Evolutionary conservation across 2,113 vertebrate genomes (phyloP), one percentile per base, ranked within the genome.

Genomic region (Phaethornis superciliosus): DNA sequence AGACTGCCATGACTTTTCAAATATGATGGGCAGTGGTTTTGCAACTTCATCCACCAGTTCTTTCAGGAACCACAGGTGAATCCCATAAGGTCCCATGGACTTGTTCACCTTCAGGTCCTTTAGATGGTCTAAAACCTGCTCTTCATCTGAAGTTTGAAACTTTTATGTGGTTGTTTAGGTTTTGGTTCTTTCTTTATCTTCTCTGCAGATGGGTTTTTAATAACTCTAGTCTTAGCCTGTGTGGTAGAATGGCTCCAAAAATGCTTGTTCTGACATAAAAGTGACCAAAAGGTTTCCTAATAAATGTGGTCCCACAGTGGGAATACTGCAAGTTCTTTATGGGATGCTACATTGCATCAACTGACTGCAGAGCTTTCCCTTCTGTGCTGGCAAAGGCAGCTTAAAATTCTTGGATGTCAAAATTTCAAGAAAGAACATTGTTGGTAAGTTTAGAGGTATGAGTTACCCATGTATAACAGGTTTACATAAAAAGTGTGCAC

Each of bases 331-430:
- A 16, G 22, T 54, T 69, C 54, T 62, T 42, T 6, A 3, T 21
- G 42, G 60, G 26, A 10, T 56, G 21, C 17, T 55, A 4, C 0
- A 0, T 32, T 63, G 33, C 27, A 12, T 62, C 40, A 58, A 0
- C 35, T 42, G 55, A 9, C 35, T 6, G 2, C 0, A 0, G 4
- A 68, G 65, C 14, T 10, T 22, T 77, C 26, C 33, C n/a, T 58
- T 70, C 44, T 40, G 70, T 15, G 16, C 5, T 11, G 33, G 8
- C 37, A 79, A 42, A 88, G 46, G 63, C 52, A 62, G 15, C 32
- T 56, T 30, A 35, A 59, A 90, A n/a, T 68, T 52, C 15, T 20
- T 51, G 20, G 42, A 18, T 19, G 22, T 20, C 12, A 60, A 21
- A 10, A 35, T 44, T 75, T 47, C 13, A 28, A 18, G n/a, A 40